A percentile compares a stretch with the other conserved stretches of the same genome.
Conservation (phyloP, 2,113 vertebrate genomes). For the Halcyon senegalensis region DNA sequence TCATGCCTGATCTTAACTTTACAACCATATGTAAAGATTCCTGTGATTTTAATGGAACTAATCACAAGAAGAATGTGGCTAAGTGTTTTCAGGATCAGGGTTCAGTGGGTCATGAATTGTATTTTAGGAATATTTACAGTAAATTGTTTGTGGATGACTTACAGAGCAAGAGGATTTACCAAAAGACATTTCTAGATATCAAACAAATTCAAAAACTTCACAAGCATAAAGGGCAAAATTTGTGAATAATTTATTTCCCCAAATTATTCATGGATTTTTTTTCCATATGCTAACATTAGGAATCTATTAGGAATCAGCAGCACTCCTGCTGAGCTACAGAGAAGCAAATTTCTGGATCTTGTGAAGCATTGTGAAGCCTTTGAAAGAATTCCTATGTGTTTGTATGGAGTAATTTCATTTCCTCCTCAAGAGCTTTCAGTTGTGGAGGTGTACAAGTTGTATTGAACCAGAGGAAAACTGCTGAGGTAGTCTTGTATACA, state of each 20-base stretch:
- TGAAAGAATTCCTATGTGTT: slow-evolving; percentile 11
- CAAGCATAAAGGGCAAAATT: not conserved
- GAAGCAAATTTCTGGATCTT: slow-evolving; percentile 10
- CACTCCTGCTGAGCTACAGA: not conserved
- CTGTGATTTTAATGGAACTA: slow-evolving; percentile 42
- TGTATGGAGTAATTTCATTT: not conserved
- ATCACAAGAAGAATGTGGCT: slow-evolving; percentile 31
- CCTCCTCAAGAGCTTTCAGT: not conserved
- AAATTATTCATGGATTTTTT: not conserved
- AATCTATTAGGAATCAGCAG: slow-evolving; percentile 15
- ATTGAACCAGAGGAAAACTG: not conserved
- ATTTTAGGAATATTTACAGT: slow-evolving; percentile 13
- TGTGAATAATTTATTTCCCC: not conserved
- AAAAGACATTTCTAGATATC: not conserved
- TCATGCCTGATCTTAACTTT: slow-evolving; percentile 28
- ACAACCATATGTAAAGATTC: not conserved
- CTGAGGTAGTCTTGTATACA: not conserved
- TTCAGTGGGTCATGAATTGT: slow-evolving; percentile 2
- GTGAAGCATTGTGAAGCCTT: slow-evolving; percentile 11
- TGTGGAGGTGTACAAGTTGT: not conserved
- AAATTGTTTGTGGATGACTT: not conserved
- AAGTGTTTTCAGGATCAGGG: slow-evolving; percentile 1
- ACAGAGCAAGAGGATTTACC: not conserved
- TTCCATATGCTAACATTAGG: not conserved
- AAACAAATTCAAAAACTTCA: slow-evolving; percentile 1